Percentiles rank a stretch among this genome's conserved stretches.
These are phyloP conservation scores for Tigriopus californicus DNA, from an alignment of 2,888 invertebrate species.

Conservation along the genomic window DNA sequence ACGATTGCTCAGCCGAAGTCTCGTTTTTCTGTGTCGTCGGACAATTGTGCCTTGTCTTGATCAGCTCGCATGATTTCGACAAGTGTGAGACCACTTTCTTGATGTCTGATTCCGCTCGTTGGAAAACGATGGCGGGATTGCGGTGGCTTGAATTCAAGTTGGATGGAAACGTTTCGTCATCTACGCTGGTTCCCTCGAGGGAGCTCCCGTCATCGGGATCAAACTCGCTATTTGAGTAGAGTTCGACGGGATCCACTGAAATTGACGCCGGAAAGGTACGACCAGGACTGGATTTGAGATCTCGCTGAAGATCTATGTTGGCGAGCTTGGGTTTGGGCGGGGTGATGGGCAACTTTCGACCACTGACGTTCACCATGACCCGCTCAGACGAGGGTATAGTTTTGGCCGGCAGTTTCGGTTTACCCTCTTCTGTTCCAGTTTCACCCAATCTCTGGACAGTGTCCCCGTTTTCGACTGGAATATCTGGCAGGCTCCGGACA, in stretches of 20 bases:
- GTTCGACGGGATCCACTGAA: background rate
- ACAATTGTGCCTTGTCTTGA: background rate
- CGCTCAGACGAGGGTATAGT: slow-evolving; percentile 23
- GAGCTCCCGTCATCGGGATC: background rate
- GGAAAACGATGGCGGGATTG: background rate
- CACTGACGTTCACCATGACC: background rate
- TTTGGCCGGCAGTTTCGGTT: slow-evolving; percentile 33
- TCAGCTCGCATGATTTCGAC: background rate
- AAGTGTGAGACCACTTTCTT: slow-evolving; percentile 16
- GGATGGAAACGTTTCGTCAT: background rate
- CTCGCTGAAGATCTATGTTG: background rate
- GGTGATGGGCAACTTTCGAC: slow-evolving; percentile 3
- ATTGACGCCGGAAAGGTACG: no score
- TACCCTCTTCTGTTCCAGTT: background rate
- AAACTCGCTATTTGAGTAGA: slow-evolving; percentile 6
- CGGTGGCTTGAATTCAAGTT: background rate
- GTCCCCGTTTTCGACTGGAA: background rate
- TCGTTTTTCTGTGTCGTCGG: background rate
- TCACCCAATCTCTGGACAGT: background rate
- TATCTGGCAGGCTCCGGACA: background rate
- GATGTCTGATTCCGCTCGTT: slow-evolving; percentile 18
- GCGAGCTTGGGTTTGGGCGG: slow-evolving; percentile 2
- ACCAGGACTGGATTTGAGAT: background rate
- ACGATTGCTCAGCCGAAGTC: background rate
- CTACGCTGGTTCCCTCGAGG: background rate